Percentiles rank a stretch among this genome's conserved stretches.
These are phyloP conservation scores for Leptatherina wallacei DNA, from an alignment of 2,797 vertebrate species.

Conservation along the genomic window DNA sequence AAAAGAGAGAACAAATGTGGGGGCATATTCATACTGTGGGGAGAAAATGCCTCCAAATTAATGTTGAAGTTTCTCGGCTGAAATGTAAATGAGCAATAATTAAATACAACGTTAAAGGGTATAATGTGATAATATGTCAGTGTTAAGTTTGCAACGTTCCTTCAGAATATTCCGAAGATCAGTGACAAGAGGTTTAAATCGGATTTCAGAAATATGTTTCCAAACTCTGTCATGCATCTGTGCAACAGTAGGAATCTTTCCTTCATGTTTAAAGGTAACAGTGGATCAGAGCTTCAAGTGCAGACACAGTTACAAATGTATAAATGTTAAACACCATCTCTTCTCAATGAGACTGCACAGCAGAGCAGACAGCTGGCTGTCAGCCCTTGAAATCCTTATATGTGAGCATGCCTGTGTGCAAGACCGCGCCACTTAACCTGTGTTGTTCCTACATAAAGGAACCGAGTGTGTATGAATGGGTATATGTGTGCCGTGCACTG, in stretches of 20 bases:
- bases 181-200: slow-evolving; percentile 13
- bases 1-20: neutral
- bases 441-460: slow-evolving; percentile 54
- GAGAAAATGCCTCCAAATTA: neutral
- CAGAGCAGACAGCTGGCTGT: slow-evolving; percentile 68
- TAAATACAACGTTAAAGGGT: too few relatives aligned
- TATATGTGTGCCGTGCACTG: slow-evolving; percentile 27
- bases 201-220: slow-evolving; percentile 9
- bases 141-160: too few relatives aligned
- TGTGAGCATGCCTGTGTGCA: slow-evolving; percentile 27
- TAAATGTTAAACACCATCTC: slow-evolving; percentile 49
- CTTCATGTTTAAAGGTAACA: slow-evolving; percentile 39
- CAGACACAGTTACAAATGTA: slow-evolving; percentile 60
- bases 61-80: neutral
- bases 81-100: neutral
- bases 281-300: slow-evolving; percentile 42
- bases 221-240: slow-evolving; percentile 2
- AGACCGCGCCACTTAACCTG: slow-evolving; percentile 50
- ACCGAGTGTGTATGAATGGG: slow-evolving; percentile 27
- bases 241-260: slow-evolving; percentile 12
- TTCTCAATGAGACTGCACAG: slow-evolving; percentile 60
- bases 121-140: too few relatives aligned
- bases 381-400: slow-evolving; percentile 40
- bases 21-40: neutral
- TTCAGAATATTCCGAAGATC: neutral